Base-by-base conservation (phyloP, 2,888 invertebrate genomes). In the Hyppa rectilinea region DNA sequence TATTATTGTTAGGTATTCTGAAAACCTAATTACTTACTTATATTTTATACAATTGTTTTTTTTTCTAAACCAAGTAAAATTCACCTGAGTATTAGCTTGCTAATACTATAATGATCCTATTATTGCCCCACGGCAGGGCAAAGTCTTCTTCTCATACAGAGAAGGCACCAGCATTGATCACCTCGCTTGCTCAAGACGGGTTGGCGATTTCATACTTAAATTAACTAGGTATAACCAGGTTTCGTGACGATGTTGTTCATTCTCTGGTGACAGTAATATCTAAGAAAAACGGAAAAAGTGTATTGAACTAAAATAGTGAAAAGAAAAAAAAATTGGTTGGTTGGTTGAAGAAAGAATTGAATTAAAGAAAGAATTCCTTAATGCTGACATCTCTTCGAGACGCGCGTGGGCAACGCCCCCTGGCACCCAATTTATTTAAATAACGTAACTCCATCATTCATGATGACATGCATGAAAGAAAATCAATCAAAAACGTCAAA, bases 401-500 rank as follows among this genome's bases (percentile, higher is more conserved):
- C n/a, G n/a, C n/a, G n/a, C n/a, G n/a, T n/a, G n/a, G n/a, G n/a
- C n/a, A n/a, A n/a, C 0, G n/a, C 53, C 31, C 12, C 9, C 29
- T 29, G 7, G 31, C 31, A n/a, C 52, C n/a, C 7, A n/a, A 31
- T 12, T 53, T 34, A 10, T 12, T 52, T 9, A 20, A 29, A 53
- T 45, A 26, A 70, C n/a, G 14, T 47, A 47, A 55, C 12, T 20
- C 20, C 20, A 29, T 40, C n/a, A 59, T 29, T 36, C 17, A 45
- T 56, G 31, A 76, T 38, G 29, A 38, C 40, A 50, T 53, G 43
- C 63, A 61, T 52, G 49, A 78, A 59, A 31, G 63, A 59, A 64
- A 81, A 63, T 56, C 53, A 45, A 74, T 69, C 78, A 64, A 36
- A 49, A 49, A 55, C 34, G 63, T 66, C 73, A 43, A 67, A 65